Base-by-base conservation (phyloP, 2,113 vertebrate genomes). In the Parus major region DNA sequence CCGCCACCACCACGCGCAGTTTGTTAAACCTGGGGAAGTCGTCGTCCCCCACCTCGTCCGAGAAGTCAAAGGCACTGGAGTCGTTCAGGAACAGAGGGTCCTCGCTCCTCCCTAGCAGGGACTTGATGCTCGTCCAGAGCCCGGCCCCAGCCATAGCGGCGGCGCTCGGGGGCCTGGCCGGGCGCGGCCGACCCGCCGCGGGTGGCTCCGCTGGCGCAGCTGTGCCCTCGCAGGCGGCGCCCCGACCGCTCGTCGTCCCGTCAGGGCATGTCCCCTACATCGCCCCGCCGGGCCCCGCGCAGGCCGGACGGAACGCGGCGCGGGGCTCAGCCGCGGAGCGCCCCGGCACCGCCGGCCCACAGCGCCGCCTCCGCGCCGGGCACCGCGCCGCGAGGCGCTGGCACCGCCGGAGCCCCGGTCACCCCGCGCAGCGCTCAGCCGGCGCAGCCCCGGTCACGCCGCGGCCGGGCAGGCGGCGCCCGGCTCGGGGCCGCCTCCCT, bases 1-100 rank as follows among this genome's bases (percentile, higher is more conserved):
- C 99, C 10, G 98, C 98, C 61, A 99, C 99, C 88, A 99, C 99
- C 15, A 99, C 99, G 19, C 98, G 98, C 63, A 99, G 98, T 85
- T 98, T 98, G 96, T 98, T 99, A 75, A 99, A 99, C 24, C 98
- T 94, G 15, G 99, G 98, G 13, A 96, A 96, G 21, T 98, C 97
- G 35, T 97, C 97, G 8, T 99, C 98, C 2, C 98, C 98, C 47
- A 95, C 98, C 36, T 99, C 99, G 10, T 99, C 98, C 1, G 98
- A 98, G 82, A 99, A 98, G 95, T 99, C 99, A 10, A 99, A 98
- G 91, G 98, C 97, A 78, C 98, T 98, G 57, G 98, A 97, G 97
- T 99, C 99, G 89, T 98, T 99, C 63, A 99, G 95, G 69, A 98
- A 98, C 50, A 97, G 83, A 23, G 98, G 97, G 59, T 91, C 97